Evolutionary conservation across 2,888 invertebrate genomes (phyloP).

Genomic region (Caenorhabditis imperialis): DNA sequence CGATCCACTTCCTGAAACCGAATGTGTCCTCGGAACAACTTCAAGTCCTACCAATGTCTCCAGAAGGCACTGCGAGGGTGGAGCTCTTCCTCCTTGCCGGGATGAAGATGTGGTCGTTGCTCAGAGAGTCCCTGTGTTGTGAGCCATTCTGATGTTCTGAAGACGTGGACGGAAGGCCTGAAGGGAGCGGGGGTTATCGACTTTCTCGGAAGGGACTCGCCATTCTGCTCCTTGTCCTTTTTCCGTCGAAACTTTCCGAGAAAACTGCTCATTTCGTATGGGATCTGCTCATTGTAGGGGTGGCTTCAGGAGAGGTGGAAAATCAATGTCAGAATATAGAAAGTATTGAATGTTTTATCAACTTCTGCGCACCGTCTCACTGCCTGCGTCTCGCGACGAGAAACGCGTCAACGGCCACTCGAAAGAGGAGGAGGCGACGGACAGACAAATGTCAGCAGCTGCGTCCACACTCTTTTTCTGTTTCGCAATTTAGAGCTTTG

Average conservation of each 20-base stretch:
- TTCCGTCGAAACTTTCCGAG: constrained; percentile 50
- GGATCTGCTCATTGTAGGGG: constrained; percentile 11
- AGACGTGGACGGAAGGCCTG: constrained; percentile 20
- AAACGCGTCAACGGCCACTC: constrained; percentile 41
- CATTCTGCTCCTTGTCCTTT: constrained; percentile 32
- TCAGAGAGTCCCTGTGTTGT: constrained; percentile 32
- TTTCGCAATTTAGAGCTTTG: constrained; percentile 15
- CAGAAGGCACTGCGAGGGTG: constrained; percentile 23
- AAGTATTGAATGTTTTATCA: constrained; percentile 27
- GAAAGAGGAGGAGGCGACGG: neutral
- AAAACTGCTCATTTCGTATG: constrained; percentile 42
- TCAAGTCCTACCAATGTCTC: constrained; percentile 39
- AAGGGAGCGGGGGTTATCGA: no score
- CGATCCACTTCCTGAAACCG: constrained; percentile 40
- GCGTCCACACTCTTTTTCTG: constrained; percentile 10
- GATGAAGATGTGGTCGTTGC: constrained; percentile 46
- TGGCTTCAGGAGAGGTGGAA: neutral
- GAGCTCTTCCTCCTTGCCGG: constrained; percentile 23
- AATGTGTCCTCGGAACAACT: no score
- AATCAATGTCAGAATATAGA: neutral
- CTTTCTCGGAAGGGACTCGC: constrained; percentile 5
- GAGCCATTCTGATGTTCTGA: constrained; percentile 19
- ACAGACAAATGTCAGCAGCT: neutral
- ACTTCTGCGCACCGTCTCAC: constrained; percentile 22
- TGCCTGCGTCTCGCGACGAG: constrained; percentile 44